Conservation (phyloP, 2,797 vertebrate species). For the Periophthalmus magnuspinnatus region DNA sequence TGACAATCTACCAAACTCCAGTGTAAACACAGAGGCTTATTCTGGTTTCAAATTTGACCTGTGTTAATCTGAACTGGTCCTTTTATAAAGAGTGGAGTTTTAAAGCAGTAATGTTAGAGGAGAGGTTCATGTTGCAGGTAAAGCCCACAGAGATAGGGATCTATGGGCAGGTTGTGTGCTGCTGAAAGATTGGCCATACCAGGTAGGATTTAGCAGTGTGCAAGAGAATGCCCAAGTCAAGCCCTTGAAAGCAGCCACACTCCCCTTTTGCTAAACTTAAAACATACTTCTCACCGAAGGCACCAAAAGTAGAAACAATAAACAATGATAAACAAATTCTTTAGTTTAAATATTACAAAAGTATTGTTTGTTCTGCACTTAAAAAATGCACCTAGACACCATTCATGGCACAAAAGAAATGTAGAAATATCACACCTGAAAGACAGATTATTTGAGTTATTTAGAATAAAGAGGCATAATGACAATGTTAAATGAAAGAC, state of each 20-base stretch:
- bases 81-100: slow-evolving; percentile 38
- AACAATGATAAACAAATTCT: no score
- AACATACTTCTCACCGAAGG: no score
- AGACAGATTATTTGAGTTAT: no score
- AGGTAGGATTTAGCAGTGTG: slow-evolving; percentile 63
- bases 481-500: no score
- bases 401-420: no score
- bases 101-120: slow-evolving; percentile 39
- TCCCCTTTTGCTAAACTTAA: slow-evolving; percentile 9
- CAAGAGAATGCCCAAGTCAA: slow-evolving; percentile 58
- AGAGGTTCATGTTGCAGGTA: slow-evolving; percentile 51
- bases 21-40: slow-evolving; percentile 5
- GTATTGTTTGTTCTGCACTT: no score
- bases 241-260: slow-evolving; percentile 29
- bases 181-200: slow-evolving; percentile 73
- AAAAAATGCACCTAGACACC: no score
- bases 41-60: slow-evolving; percentile 37
- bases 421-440: no score
- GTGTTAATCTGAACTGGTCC: slow-evolving; percentile 40
- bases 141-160: slow-evolving; percentile 62
- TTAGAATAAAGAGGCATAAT: no score
- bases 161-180: slow-evolving; percentile 49
- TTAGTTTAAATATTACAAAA: no score
- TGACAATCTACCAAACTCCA: slow-evolving; percentile 6
- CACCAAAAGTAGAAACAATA: no score